Base-by-base conservation (phyloP, 1,140 invertebrate species). In the Pogonus chalceus region DNA sequence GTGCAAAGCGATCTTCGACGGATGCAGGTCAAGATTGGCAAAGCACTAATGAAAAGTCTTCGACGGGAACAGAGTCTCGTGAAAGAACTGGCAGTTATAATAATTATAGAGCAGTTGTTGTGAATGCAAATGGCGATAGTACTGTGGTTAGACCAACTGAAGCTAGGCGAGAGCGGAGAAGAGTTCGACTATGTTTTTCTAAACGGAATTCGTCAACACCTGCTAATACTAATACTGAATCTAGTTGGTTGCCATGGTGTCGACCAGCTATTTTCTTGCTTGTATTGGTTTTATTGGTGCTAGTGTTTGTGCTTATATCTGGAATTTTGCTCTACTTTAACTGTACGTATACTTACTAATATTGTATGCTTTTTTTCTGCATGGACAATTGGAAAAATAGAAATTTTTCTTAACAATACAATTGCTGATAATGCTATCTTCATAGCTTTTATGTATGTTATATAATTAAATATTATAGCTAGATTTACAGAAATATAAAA, bases 251-350 rank as follows among this genome's bases (percentile, higher is more conserved):
- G 7, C 53, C 64, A 4, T 72, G 72, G 65, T 73, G 72, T 58
- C 64, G 65, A 47, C 72, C 72, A 2, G 67, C 71, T 1, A 66
- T 73, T 18, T 65, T 75, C 12, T 58, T 75, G 14, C 62, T 73
- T 7, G 60, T 75, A 35, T 59, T 75, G 31, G 66, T 72, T 4
- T 57, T 75, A 51, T 66, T 76, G 31, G 65, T 74, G 18, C 65
- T 73, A 18, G 64, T 76, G 4, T 74, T 75, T 58, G 64, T 74
- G 12, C 57, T 75, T 58, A 70, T 76, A 24, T 72, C 72, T 4
- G 71, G 70, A 43, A 68, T 75, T 52, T 67, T 75, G 54, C 67
- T 76, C 53, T 75, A 75, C 62, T 73, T 73, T 60, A 74, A 76
- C 59, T 75, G 74, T 77, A 73, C 64, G 72, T 75, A 43, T 43